Base-by-base conservation (phyloP, 2,113 vertebrate genomes). In the Ranitomeya imitator region DNA sequence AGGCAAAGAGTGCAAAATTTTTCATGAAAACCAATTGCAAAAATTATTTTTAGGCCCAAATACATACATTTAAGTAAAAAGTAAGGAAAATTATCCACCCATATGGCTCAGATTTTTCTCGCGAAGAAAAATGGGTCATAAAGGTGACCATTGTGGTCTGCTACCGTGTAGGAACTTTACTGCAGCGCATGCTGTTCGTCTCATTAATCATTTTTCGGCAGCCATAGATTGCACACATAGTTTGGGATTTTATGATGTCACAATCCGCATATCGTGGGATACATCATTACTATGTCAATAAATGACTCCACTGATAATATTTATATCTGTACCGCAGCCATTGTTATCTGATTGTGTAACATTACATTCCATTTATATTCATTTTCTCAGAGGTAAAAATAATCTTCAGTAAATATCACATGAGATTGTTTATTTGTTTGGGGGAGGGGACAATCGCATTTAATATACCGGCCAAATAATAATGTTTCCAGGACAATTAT, bases 331-430 rank as follows among this genome's bases (percentile, higher is more conserved):
- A 9, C 79, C 16, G 18, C 79, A 61, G 31, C 26, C 23, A 19
- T 81, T 61, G 7, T 31, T 60, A 37, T 37, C 5, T 80, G 57
- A 31, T 60, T 31, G 23, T 81, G 79, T 63, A 61, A 19, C 11
- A 15, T 81, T 21, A 19, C 57, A 61, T 81, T 61, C 57, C 4
- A 59, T 81, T 81, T 18, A 21, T 5, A 61, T 59, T 19, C 26
- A 45, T 81, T 81, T 61, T 61, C 59, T 81, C 16, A 81, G 10
- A 63, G 57, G 31, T 81, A 61, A 81, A 37, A 37, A 61, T 81
- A 45, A 21, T 61, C 26, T 61, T 81, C 8, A 4, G 31, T 61
- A 76, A 76, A 52, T 76, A 76, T 52, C 8, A 51, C 1, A 31
- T 80, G 26, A 9, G 7, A 79, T 59, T 31, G n/a, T 26, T 31